Evolutionary conservation across 2,113 vertebrate genomes (phyloP), one percentile per base, ranked within the genome.

Genomic region (Halichoerus grypus): DNA sequence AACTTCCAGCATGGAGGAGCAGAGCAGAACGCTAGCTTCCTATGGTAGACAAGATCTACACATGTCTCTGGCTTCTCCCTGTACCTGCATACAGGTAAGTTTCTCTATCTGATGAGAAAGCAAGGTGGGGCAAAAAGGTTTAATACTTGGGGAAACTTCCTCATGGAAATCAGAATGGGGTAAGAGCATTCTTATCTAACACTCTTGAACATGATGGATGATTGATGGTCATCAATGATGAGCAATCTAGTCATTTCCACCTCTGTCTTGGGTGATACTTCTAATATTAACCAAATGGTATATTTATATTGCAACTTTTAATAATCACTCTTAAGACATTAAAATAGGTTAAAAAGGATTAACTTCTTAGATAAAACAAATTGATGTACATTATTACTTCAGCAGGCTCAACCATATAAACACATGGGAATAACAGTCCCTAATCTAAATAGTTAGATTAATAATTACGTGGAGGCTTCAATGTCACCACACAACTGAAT

Each of bases 401-500:
- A 67, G 55, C 42, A 86, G 36, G 26, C 36, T 90, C 24, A 94
- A n/a, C 24, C 4, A 55, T 0, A 31, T 59, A 91, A 91, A 46
- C 26, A 49, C 19, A 14, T 59, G 33, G 53, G 11, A 87, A 79
- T 94, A 85, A 69, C 6, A 18, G 46, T 36, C 31, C 24, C 22
- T 85, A 93, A 95, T 91, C 81, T 95, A 96, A 95, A 84, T 49
- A 71, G 61, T 71, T 88, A 91, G 89, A 79, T 69, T 53, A 87
- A 31, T 12, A 89, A 65, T 77, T 96, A 74, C 39, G 28, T 61
- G 80, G 28, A 83, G 13, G 10, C 21, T 83, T 28, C 42, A 81
- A 13, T 55, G 55, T 87, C 42, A 71, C 28, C 22, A 61, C 21
- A 55, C 31, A 86, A 89, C 15, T 26, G 14, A 46, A 53, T 33